phyloP scores from a whole-genome alignment of 2,888 invertebrate genomes.

The Sphecodes monilicornis region DNA sequence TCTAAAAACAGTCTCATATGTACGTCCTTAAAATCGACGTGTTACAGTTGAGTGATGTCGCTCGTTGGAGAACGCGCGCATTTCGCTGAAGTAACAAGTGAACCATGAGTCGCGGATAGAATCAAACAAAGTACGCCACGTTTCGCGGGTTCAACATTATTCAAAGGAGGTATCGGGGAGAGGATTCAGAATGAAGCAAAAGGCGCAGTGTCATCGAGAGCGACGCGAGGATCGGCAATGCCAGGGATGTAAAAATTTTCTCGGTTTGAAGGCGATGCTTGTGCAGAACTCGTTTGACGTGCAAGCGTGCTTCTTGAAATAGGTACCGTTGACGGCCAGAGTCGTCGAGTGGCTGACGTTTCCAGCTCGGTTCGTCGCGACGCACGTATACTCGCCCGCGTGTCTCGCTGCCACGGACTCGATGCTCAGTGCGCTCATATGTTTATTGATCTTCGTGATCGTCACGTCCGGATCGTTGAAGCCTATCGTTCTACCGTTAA shows the following conservation, averaged over 20 bases:
- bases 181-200: background rate
- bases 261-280: conserved; percentile 41
- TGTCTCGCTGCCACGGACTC: conserved; percentile 89
- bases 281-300: conserved; percentile 64
- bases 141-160: background rate
- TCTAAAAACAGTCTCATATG: background rate
- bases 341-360: conserved; percentile 85
- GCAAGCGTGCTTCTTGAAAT: conserved; percentile 74
- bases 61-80: background rate
- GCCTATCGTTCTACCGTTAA: conserved; percentile 85
- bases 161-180: background rate
- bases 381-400: conserved; percentile 89
- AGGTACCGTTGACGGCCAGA: conserved; percentile 86
- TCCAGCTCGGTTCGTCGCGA: conserved; percentile 86
- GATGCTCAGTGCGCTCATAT: conserved; percentile 88
- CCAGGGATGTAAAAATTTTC: background rate
- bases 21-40: background rate
- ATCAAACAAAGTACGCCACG: background rate
- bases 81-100: background rate
- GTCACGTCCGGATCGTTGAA: conserved; percentile 82
- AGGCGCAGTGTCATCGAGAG: background rate
- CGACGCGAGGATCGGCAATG: conserved; percentile 22
- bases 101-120: background rate
- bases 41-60: background rate
- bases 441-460: conserved; percentile 85